Conservation (phyloP, 1,140 invertebrate species). For the Tribolium castaneum region DNA sequence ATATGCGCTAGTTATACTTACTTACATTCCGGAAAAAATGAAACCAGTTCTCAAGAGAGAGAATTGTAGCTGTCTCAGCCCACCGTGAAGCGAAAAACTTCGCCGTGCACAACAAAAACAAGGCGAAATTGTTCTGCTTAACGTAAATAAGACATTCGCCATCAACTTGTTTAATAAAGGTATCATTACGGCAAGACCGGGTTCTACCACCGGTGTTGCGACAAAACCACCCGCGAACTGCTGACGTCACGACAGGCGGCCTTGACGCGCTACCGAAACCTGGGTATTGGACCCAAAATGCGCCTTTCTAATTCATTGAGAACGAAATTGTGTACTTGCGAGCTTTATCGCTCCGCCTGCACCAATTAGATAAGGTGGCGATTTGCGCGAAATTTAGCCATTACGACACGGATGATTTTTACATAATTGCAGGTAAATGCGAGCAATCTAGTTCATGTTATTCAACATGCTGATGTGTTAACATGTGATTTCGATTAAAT, state of each 20-base stretch:
- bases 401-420: too few species aligned
- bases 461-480: neutral
- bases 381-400: neutral
- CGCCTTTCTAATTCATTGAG: neutral
- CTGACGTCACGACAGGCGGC: constrained; percentile 6
- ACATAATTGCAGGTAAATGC: neutral
- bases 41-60: constrained; percentile 50
- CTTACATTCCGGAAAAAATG: constrained; percentile 50
- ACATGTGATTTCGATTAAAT: neutral
- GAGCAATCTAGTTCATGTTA: neutral
- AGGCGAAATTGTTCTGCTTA: constrained; percentile 46
- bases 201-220: constrained; percentile 25
- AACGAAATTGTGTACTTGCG: neutral
- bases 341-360: neutral
- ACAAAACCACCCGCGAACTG: constrained; percentile 21
- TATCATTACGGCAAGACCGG: constrained; percentile 13
- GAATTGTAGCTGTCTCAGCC: constrained; percentile 46
- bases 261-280: constrained; percentile 13
- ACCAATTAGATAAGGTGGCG: neutral
- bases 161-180: constrained; percentile 40
- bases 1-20: constrained; percentile 53
- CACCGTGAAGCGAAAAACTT: constrained; percentile 49
- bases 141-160: constrained; percentile 34
- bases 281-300: constrained; percentile 3
- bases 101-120: constrained; percentile 37